Conservation (phyloP, 2,113 vertebrate species). For the Grallaria varia region DNA sequence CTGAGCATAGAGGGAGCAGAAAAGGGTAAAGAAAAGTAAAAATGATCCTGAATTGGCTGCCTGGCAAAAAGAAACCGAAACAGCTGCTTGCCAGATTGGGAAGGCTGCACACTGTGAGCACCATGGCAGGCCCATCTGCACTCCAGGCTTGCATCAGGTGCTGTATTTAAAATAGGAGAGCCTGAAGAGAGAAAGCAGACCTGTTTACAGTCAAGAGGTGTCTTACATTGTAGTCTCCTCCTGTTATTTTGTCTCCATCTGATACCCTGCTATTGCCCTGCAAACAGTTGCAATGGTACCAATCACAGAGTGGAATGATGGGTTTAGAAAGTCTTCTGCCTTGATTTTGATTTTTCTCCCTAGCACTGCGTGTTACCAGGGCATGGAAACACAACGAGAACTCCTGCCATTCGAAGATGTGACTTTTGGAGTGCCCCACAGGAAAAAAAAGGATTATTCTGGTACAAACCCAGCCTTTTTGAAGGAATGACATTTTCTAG, state of each 20-base stretch:
- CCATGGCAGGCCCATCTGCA: conserved; percentile 7
- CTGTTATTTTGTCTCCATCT: background rate
- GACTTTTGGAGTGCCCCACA: background rate
- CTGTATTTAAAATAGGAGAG: background rate
- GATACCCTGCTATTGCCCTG: background rate
- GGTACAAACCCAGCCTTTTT: background rate
- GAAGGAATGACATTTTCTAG: background rate
- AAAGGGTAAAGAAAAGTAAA: conserved; percentile 26
- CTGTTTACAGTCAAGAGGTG: background rate
- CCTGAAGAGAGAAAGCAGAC: background rate
- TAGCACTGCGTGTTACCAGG: background rate
- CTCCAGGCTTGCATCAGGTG: conserved; percentile 34
- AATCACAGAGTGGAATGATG: background rate
- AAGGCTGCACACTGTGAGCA: background rate
- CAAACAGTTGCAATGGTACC: fast-evolving
- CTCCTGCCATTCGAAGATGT: background rate
- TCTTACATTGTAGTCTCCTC: background rate
- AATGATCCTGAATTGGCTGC: conserved; percentile 8
- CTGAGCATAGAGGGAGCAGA: conserved; percentile 36
- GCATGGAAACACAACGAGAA: background rate
- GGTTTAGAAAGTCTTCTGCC: background rate
- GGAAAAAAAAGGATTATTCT: background rate
- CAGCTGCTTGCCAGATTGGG: conserved; percentile 55
- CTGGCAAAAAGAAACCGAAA: conserved; percentile 38
- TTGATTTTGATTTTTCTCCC: background rate